phyloP scores from a whole-genome alignment of 37 sponge, comb jelly and placozoan species.

The Hormiphora californensis region DNA sequence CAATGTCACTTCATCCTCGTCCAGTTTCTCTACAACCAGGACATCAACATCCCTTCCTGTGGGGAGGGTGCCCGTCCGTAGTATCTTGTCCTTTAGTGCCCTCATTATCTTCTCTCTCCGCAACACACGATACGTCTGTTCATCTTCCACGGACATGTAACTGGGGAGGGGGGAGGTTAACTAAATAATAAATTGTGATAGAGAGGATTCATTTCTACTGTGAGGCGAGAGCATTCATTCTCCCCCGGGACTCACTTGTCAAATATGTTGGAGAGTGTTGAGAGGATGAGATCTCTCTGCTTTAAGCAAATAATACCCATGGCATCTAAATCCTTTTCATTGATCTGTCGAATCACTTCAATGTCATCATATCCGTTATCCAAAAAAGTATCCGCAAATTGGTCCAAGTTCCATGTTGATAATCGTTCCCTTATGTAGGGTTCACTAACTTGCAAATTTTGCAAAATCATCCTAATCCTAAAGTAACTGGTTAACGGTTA shows the following conservation, averaged over 20 bases:
- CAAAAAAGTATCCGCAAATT: background rate
- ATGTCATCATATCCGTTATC: slow-evolving; percentile 23
- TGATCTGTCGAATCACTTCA: slow-evolving; percentile 3
- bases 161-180: background rate
- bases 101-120: background rate
- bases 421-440: background rate
- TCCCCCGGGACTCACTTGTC: background rate
- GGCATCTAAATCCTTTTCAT: background rate
- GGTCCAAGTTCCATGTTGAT: background rate
- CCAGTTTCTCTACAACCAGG: slow-evolving; percentile 1
- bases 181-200: background rate
- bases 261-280: background rate
- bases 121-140: background rate
- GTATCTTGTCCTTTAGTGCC: background rate
- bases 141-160: slow-evolving; percentile 28
- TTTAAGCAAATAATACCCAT: slow-evolving; percentile 36
- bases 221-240: background rate
- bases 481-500: too few relatives aligned
- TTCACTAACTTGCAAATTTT: too few relatives aligned
- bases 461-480: too few relatives aligned
- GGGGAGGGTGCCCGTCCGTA: background rate
- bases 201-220: background rate
- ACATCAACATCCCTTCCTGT: background rate
- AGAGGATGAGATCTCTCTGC: too few relatives aligned
- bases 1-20: background rate